Conservation (phyloP, 2,113 vertebrate genomes). For the Corvus moneduloides region DNA sequence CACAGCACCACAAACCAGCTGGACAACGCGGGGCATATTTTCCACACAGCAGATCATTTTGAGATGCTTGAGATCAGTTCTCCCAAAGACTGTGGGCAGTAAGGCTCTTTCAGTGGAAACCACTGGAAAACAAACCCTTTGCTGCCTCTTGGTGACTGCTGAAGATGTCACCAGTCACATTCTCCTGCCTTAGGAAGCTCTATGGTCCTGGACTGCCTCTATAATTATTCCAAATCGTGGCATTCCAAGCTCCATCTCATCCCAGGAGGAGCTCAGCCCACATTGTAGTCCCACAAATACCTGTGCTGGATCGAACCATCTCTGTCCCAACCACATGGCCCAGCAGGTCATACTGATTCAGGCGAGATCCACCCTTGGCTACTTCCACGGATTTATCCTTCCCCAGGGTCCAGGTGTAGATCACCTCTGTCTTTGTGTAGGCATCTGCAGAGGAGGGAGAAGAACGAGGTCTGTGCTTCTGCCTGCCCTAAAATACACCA, state of each 20-base stretch:
- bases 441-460: conserved; percentile 80
- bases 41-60: background rate
- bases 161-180: background rate
- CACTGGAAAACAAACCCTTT: background rate
- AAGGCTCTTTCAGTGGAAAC: background rate
- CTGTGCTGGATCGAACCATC: conserved; percentile 97
- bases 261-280: background rate
- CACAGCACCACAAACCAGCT: background rate
- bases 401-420: conserved; percentile 95
- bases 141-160: background rate
- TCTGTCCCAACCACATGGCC: conserved; percentile 94
- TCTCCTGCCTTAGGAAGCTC: background rate
- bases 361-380: conserved; percentile 92
- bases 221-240: fast-evolving
- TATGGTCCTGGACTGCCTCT: background rate
- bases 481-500: background rate
- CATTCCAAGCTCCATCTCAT: background rate
- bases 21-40: background rate
- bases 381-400: conserved; percentile 91
- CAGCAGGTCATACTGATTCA: conserved; percentile 96
- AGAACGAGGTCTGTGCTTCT: conserved; percentile 1
- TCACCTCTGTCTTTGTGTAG: conserved; percentile 95
- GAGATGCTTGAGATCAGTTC: background rate
- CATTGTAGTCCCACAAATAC: conserved; percentile 51
- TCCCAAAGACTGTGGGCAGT: background rate